These are phyloP conservation scores for Linnaemya tessellans DNA, from an alignment of 2,888 invertebrate genomes.

Conservation along the genomic window DNA sequence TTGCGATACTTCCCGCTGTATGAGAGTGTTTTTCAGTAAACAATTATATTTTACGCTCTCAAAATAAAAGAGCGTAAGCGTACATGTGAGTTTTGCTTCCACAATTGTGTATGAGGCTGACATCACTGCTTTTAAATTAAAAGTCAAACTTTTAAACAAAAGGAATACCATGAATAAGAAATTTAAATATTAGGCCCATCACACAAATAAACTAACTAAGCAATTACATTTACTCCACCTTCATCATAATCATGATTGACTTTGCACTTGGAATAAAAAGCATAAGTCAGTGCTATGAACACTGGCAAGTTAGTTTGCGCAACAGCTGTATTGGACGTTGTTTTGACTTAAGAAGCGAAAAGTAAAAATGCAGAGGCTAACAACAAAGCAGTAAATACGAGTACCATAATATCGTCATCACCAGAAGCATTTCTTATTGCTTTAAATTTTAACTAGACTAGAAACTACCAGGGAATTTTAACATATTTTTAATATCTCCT, in stretches of 20 bases:
- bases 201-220: background rate
- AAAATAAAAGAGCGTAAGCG: too few species aligned
- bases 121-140: background rate
- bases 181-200: background rate
- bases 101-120: background rate
- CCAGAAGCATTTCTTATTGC: slow-evolving; percentile 17
- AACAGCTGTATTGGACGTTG: slow-evolving; percentile 69
- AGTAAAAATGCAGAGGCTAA: slow-evolving; percentile 10
- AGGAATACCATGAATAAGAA: background rate
- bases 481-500: slow-evolving; percentile 65
- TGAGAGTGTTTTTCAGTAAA: too few species aligned
- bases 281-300: slow-evolving; percentile 19
- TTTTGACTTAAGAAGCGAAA: slow-evolving; percentile 6
- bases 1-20: too few species aligned
- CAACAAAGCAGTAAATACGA: slow-evolving; percentile 50
- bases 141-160: background rate
- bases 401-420: slow-evolving; percentile 54
- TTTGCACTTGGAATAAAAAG: slow-evolving; percentile 36
- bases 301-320: slow-evolving; percentile 49
- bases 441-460: slow-evolving; percentile 36
- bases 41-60: too few species aligned
- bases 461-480: slow-evolving; percentile 64
- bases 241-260: slow-evolving; percentile 56
- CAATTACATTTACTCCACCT: slow-evolving; percentile 23
- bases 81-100: background rate